Base-by-base conservation (phyloP, 2,888 invertebrate genomes). In the Oscheius sp. region DNA sequence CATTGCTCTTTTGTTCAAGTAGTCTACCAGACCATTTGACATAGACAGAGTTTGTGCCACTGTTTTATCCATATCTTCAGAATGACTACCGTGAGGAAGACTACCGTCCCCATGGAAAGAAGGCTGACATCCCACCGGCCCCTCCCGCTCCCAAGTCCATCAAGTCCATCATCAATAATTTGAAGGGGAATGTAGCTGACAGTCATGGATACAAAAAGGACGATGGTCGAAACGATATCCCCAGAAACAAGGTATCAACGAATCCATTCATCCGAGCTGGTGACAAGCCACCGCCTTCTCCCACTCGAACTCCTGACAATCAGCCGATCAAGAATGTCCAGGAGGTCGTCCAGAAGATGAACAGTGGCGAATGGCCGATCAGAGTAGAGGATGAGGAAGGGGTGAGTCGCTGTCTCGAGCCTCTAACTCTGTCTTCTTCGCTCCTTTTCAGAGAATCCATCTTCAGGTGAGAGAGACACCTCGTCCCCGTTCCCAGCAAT, bases 261-360 rank as follows among this genome's bases (percentile, higher is more conserved):
- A 82, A 82, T 70, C 81, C 81, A 10, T 82, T 82, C 62, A 70
- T 82, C 58, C 66, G 79, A 66, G 58, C 35, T 3, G 70, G 75
- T 32, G 75, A 75, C 1, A 75, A 75, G 35, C 21, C 29, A 29
- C 57, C 65, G 2, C 71, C 75, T 21, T 75, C 72, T 2, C 57
- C 74, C 7, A 29, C 51, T 1, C 21, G 53, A n/a, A 74, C 76
- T 35, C 70, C 60, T 0, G 74, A 71, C 33, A 29, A 53, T 13
- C 65, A 70, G 53, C 51, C 71, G 35, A 60, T 74, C n/a, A 79
- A 80, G 55, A 82, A 82, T 59, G 82, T 82, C 29, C 78, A 77
- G 21, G 80, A 82, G 68, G 82, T 82, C 1, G 82, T 82, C 10
- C 80, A 82, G 63, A 82, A 82, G 63, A 82, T 82, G 82, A 82